Base-by-base conservation (phyloP, 2,888 invertebrate species). In the Drosophila yooni region DNA sequence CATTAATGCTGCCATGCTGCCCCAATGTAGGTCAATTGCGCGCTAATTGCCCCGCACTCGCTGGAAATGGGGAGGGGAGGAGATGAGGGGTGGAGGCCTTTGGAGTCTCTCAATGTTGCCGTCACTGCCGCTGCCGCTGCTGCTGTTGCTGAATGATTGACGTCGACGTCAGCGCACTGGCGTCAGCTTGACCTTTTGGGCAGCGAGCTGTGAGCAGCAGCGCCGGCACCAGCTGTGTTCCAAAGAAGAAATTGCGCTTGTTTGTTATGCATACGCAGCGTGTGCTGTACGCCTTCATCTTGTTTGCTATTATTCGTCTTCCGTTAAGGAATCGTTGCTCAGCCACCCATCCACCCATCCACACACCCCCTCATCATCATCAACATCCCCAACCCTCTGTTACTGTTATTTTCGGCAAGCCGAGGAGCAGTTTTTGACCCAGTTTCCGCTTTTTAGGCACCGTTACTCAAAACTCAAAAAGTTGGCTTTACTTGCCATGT, bases 21-120 rank as follows among this genome's bases (percentile, higher is more conserved):
- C 82, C 72, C 88, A 89, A 88, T 88, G 90, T 88, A 90, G 88
- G 88, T 88, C 88, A 88, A 88, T 90, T 88, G 91, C 90, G 88
- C 90, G 90, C 88, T 88, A 88, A 88, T 88, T 88, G 88, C 88
- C 88, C 89, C 83, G 89, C 89, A 88, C 87, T 86, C 80, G 81
- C 83, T 78, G 68, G 61, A 66, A 46, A 46, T 40, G 33, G 27
- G 27, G 15, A 13, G 21, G 52, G 10, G 15, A 2, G n/a, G n/a
- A 15, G n/a, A 52, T 4, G 36, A 27, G 7, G 33, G 10, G 36
- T 31, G 51, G 58, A 50, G 56, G 48, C 29, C 33, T 51, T 50
- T 58, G 58, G 69, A 56, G 73, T 69, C 69, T 70, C 79, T 72
- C 70, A 76, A 71, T 81, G 84, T 62, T 78, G 78, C 70, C 67